These are phyloP conservation scores for Limnephilus lunatus DNA, from an alignment of 2,888 invertebrate genomes.

Conservation along the genomic window DNA sequence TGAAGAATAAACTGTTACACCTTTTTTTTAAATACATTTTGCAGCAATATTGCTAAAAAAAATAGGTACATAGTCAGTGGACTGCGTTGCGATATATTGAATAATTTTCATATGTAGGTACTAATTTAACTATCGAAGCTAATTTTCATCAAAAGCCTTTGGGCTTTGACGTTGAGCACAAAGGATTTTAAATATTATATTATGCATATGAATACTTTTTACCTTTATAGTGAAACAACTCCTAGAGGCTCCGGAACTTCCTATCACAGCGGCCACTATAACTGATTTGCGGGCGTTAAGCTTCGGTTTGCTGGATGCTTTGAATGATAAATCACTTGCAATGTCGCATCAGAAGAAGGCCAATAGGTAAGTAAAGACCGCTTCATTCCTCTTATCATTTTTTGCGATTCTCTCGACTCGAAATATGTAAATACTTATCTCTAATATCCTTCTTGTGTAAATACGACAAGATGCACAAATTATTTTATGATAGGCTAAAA, in stretches of 20 bases:
- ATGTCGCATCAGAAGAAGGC: conserved; percentile 91
- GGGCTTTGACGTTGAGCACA: too few relatives aligned
- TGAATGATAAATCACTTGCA: conserved; percentile 91
- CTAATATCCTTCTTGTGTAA: too few relatives aligned
- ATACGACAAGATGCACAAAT: too few relatives aligned
- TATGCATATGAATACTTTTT: not conserved
- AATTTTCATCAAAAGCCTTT: too few relatives aligned
- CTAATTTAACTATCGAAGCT: too few relatives aligned
- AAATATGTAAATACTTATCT: not conserved
- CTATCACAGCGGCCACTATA: conserved; percentile 82
- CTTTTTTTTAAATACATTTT: too few relatives aligned
- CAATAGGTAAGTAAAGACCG: conserved; percentile 82
- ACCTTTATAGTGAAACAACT: conserved; percentile 82
- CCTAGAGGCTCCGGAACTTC: conserved; percentile 79
- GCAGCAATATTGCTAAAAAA: too few relatives aligned
- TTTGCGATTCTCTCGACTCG: not conserved
- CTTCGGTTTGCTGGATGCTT: conserved; percentile 87
- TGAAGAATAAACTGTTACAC: too few relatives aligned
- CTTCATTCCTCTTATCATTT: not conserved
- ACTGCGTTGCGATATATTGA: too few relatives aligned
- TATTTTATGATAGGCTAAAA: too few relatives aligned
- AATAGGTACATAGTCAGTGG: too few relatives aligned
- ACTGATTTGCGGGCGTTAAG: conserved; percentile 88
- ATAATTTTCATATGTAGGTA: too few relatives aligned
- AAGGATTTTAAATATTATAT: not conserved